phyloP scores from a whole-genome alignment of 2,797 vertebrate species.

The Champsocephalus esox region DNA sequence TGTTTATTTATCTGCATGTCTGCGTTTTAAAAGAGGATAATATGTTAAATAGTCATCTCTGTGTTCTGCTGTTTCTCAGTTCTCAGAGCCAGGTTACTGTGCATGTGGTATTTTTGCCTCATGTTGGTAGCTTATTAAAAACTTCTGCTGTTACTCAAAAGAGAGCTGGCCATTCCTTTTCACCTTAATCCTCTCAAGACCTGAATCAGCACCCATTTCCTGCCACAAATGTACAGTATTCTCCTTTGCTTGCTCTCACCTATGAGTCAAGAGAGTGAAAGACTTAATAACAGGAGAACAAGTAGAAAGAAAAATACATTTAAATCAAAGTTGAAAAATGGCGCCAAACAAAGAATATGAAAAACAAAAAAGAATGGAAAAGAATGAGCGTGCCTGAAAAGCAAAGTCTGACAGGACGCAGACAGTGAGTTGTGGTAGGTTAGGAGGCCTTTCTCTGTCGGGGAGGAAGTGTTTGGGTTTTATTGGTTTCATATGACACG shows the following conservation, averaged over 20 bases:
- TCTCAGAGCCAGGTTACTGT: neutral
- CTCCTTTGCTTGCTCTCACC: slow-evolving; percentile 35
- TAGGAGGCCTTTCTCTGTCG: slow-evolving; percentile 65
- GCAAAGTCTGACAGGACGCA: slow-evolving; percentile 53
- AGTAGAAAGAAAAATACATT: slow-evolving; percentile 32
- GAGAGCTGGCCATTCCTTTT: slow-evolving; percentile 27
- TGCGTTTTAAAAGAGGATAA: slow-evolving; percentile 10
- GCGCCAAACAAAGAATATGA: slow-evolving; percentile 18
- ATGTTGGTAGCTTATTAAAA: slow-evolving; percentile 24
- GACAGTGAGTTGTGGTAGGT: slow-evolving; percentile 64
- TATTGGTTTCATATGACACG: slow-evolving; percentile 89
- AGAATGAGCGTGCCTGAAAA: slow-evolving; percentile 37
- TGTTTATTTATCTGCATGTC: neutral
- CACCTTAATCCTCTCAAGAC: slow-evolving; percentile 46
- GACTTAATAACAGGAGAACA: slow-evolving; percentile 14
- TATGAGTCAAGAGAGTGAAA: neutral
- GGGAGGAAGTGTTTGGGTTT: slow-evolving; percentile 85
- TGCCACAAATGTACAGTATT: slow-evolving; percentile 44
- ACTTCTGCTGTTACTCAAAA: slow-evolving; percentile 6
- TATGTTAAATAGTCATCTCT: neutral
- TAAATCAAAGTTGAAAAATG: slow-evolving; percentile 27
- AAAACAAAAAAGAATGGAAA: slow-evolving; percentile 26
- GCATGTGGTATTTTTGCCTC: slow-evolving; percentile 10
- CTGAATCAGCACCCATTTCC: slow-evolving; percentile 58
- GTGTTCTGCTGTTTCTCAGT: slow-evolving; percentile 18